phyloP scores from a whole-genome alignment of 1,140 invertebrate genomes.

The Brachionus calyciflorus region DNA sequence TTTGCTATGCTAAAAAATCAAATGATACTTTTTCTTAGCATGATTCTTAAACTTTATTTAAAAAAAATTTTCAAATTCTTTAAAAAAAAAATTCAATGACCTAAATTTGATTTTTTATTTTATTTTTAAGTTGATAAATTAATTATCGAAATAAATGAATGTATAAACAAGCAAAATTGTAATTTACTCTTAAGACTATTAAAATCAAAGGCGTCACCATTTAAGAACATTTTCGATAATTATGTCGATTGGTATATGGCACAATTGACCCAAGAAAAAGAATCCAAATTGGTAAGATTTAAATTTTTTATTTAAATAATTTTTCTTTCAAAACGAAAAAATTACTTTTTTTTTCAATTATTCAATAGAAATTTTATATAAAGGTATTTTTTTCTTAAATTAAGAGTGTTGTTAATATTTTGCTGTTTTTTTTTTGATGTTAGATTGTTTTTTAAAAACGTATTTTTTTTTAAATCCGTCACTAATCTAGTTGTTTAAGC shows the following conservation, averaged over 20 bases:
- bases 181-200: neutral
- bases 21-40: neutral
- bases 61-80: neutral
- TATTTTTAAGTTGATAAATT: conserved; percentile 24
- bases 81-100: too few relatives aligned
- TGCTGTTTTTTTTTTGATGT: neutral
- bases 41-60: neutral
- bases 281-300: conserved; percentile 41
- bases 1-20: conserved; percentile 16
- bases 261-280: conserved; percentile 39
- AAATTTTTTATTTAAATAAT: neutral
- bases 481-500: too few relatives aligned
- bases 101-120: neutral
- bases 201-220: conserved; percentile 21
- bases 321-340: neutral
- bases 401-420: too few relatives aligned
- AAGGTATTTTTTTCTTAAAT: neutral
- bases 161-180: conserved; percentile 31
- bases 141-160: conserved; percentile 15
- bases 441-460: neutral
- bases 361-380: conserved; percentile 21
- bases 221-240: neutral
- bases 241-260: conserved; percentile 32
- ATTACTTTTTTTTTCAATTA: neutral
- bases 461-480: too few relatives aligned